Percentiles rank a stretch among this genome's conserved stretches.
Evolutionary conservation across 2,888 invertebrate genomes (phyloP).

Genomic region (Monopis laevigella): DNA sequence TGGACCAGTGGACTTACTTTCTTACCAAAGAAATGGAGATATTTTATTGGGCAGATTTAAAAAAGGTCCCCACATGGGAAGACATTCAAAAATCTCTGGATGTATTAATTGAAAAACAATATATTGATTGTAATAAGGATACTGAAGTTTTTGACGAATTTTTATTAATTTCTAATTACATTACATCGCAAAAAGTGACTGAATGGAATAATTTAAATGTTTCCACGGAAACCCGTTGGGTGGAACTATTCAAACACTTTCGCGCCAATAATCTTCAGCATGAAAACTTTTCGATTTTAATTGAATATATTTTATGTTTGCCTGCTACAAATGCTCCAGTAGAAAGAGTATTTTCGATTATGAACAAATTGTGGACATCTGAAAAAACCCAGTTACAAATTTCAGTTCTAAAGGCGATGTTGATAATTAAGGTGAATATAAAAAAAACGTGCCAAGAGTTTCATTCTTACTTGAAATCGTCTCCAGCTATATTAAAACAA

Average conservation of each 20-base stretch:
- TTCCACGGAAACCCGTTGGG: constrained; percentile 26
- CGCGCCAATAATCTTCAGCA: constrained; percentile 19
- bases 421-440: constrained; percentile 8
- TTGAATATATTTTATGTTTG: constrained; percentile 23
- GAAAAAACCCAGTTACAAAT: constrained; percentile 21
- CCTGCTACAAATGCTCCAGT: constrained; percentile 21
- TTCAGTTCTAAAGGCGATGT: constrained; percentile 2
- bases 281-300: constrained; percentile 18
- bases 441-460: constrained; percentile 5
- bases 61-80: constrained; percentile 19
- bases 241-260: constrained; percentile 23
- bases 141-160: constrained; percentile 26
- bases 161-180: constrained; percentile 24
- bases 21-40: constrained; percentile 24
- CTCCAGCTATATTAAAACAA: no score
- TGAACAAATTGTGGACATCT: constrained; percentile 22
- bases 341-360: constrained; percentile 14
- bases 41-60: constrained; percentile 24
- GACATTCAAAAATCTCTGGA: constrained; percentile 19
- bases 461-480: no score
- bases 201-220: constrained; percentile 25
- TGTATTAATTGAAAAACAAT: constrained; percentile 23
- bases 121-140: constrained; percentile 23
- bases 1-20: neutral
- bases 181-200: constrained; percentile 23